Evolutionary conservation across 2,888 invertebrate species (phyloP), one percentile per base, ranked within the genome.

Genomic region (Netelia fuscicornis): DNA sequence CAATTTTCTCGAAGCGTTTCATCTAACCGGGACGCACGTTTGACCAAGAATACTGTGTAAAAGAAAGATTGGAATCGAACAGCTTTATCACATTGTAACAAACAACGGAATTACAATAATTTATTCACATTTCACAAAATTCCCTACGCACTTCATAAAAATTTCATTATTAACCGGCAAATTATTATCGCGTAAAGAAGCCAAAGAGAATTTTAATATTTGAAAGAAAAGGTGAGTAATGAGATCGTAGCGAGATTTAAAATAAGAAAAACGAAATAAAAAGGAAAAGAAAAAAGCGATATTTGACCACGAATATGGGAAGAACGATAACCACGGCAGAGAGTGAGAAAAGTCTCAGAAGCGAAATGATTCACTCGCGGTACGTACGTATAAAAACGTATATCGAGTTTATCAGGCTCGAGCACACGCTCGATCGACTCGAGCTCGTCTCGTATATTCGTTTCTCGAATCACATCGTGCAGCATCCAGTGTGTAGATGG

Each of bases 371-470:
- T 54, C 62, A 56, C 25, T 23, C 64, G 75, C 54, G 37, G 20
- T 37, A 58, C 6, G 64, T 67, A 37, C 3, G 62, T 11, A 25
- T 30, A 37, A 11, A 58, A 71, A 70, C 58, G 30, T 30, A 37
- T 70, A 81, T 81, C 85, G 79, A 85, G 85, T 58, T 85, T 82
- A 85, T 85, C 85, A 60, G 71, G 13, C 48, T 52, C 44, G 77
- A 58, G 62, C 85, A 79, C 85, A 44, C 20, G 58, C 81, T 85
- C 85, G 82, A 85, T 76, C 82, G 76, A 76, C 79, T 75, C 48
- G 60, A 70, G 11, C 56, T 10, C 48, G 42, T 67, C 68, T 56
- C 17, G 17, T 20, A 3, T 20, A 70, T 70, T 52, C 37, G 11
- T 80, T 72, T 56, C 56, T 17, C 65, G 72, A 80, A 80, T 72